Conservation (phyloP, 2,797 vertebrate genomes). For the Acridotheres tristis region DNA sequence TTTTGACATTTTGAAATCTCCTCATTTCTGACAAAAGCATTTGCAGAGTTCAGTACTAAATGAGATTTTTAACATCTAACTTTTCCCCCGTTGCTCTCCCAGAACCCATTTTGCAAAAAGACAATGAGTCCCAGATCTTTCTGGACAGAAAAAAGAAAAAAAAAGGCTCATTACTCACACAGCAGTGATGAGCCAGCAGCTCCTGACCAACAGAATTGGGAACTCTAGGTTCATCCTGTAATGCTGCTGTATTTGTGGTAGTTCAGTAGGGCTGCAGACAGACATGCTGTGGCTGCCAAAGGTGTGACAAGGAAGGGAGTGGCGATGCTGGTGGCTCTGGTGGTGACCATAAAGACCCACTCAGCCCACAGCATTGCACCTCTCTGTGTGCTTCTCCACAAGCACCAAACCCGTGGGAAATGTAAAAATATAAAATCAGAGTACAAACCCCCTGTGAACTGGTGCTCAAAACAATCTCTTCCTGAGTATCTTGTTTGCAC, state of each 20-base stretch:
- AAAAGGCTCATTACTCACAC: neutral
- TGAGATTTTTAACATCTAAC: neutral
- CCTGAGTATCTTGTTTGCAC: neutral
- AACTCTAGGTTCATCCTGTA: neutral
- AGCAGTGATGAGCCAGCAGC: neutral
- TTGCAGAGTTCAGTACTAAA: neutral
- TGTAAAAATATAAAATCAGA: neutral
- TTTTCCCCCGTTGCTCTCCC: fast-evolving
- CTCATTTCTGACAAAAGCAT: neutral
- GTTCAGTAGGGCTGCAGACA: neutral
- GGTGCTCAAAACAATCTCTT: neutral
- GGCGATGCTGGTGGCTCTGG: neutral
- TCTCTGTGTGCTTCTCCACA: neutral
- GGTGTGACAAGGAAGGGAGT: neutral
- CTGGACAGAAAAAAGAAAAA: neutral
- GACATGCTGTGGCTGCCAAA: neutral
- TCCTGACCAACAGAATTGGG: neutral
- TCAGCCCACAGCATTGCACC: neutral
- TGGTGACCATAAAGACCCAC: neutral
- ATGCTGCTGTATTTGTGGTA: fast-evolving
- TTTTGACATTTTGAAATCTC: neutral
- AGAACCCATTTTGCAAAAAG: neutral
- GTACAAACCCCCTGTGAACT: neutral
- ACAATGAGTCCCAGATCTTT: neutral
- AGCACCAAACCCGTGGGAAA: neutral